Evolutionary conservation across 2,113 vertebrate genomes (phyloP).

Genomic region (Rhinolophus ferrumequinum): DNA sequence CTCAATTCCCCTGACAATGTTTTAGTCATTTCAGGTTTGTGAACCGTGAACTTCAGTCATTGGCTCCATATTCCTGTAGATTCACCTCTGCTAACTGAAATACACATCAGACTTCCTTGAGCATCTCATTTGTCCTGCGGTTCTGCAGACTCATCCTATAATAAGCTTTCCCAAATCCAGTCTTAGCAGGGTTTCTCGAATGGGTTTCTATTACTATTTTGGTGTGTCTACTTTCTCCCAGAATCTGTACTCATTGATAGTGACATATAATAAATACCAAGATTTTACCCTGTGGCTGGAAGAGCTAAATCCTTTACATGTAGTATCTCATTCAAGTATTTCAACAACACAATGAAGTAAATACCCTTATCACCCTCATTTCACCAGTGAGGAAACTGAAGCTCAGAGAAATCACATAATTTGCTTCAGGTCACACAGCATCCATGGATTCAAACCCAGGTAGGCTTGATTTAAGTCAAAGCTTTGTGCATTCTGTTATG

Average conservation of each 20-base stretch:
- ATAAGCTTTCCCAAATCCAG: neutral
- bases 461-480: neutral
- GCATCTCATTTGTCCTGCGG: neutral
- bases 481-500: neutral
- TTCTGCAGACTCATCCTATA: neutral
- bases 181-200: neutral
- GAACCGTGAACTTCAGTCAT: neutral
- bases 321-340: neutral
- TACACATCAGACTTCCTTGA: neutral
- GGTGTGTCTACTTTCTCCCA: neutral
- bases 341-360: neutral
- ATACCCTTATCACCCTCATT: neutral
- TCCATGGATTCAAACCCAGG: neutral
- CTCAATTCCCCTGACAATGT: conserved; percentile 1
- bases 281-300: neutral
- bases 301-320: neutral
- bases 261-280: neutral
- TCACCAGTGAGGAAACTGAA: neutral
- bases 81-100: neutral
- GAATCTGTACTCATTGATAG: neutral
- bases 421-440: neutral
- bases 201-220: neutral
- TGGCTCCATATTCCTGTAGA: neutral
- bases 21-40: conserved; percentile 38
- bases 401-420: neutral